A percentile compares a stretch with the other conserved stretches of the same genome.
Conservation (phyloP, 2,113 vertebrate species). For the Emydocephalus ijimae region DNA sequence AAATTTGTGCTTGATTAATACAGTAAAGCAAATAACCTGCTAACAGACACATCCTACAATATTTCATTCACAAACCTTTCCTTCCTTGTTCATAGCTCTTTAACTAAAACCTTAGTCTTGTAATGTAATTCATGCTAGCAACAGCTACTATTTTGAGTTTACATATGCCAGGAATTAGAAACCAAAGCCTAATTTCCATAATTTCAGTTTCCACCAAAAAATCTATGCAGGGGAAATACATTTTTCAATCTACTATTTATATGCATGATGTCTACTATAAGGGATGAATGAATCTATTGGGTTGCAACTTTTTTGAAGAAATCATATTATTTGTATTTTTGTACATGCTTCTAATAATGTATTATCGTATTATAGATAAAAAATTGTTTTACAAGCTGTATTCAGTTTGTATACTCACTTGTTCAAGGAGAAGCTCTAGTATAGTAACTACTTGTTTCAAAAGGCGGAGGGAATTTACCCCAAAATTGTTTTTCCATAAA, state of each 20-base stretch:
- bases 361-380: not conserved
- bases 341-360: not conserved
- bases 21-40: not conserved
- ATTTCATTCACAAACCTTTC: not conserved
- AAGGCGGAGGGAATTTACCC: not conserved
- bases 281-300: not conserved
- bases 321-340: not conserved
- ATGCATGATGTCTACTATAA: not conserved
- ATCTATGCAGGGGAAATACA: not conserved
- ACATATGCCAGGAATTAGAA: not conserved
- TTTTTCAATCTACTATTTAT: not conserved
- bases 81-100: not conserved
- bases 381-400: constrained; percentile 2
- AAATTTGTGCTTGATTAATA: not conserved
- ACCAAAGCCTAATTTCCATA: not conserved
- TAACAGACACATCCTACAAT: not conserved
- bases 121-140: not conserved
- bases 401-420: not conserved
- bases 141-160: not conserved
- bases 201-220: not conserved
- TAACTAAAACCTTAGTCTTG: not conserved
- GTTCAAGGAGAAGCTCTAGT: not conserved
- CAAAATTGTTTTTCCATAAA: too few relatives aligned
- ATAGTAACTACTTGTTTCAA: not conserved
- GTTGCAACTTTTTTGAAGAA: not conserved